Evolutionary conservation across 2,797 vertebrate species (phyloP).

Genomic region (Florisuga fusca): DNA sequence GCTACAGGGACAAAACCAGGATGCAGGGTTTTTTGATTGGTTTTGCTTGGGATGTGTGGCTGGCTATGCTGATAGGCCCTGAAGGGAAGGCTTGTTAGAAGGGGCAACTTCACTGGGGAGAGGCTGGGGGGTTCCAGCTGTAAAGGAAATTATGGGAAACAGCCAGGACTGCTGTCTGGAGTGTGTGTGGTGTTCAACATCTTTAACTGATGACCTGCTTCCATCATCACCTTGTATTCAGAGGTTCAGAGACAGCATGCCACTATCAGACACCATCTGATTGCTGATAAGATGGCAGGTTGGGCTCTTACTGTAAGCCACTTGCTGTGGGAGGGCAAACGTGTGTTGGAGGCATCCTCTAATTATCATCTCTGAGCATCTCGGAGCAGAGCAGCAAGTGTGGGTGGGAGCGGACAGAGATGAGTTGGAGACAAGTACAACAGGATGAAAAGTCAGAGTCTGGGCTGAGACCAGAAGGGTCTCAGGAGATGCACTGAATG

Average conservation of each 20-base stretch:
- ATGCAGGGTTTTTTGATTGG: not conserved
- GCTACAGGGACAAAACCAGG: not conserved
- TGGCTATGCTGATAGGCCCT: not conserved
- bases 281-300: not conserved
- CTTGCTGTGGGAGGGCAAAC: not conserved
- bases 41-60: too few species aligned
- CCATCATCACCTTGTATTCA: not conserved
- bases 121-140: not conserved
- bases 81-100: not conserved
- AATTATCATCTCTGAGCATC: not conserved
- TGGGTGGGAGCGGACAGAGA: not conserved
- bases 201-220: not conserved
- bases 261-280: conserved; percentile 42
- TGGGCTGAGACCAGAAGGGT: not conserved
- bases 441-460: not conserved
- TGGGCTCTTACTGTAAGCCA: conserved; percentile 28
- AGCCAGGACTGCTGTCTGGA: fast-evolving
- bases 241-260: not conserved
- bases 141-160: not conserved
- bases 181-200: fast-evolving
- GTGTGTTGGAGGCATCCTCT: not conserved
- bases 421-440: not conserved
- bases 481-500: not conserved
- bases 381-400: not conserved
- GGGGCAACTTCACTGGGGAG: not conserved